Conservation (phyloP, 2,113 vertebrate species). For the Barnardius zonarius region DNA sequence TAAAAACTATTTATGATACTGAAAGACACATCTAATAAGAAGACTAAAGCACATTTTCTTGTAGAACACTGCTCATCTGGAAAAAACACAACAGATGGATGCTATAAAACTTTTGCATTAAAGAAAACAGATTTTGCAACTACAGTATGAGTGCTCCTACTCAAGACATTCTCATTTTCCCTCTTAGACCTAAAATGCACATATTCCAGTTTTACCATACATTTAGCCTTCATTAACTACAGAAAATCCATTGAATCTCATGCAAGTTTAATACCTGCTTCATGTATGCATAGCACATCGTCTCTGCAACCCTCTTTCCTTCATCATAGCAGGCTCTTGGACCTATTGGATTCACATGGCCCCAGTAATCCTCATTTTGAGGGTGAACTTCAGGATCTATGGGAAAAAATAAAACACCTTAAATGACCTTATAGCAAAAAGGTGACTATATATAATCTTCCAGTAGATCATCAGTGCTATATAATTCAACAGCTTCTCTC, state of each 20-base stretch:
- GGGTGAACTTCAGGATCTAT: constrained; percentile 97
- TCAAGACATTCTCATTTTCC: not conserved
- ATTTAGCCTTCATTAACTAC: not conserved
- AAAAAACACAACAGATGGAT: not conserved
- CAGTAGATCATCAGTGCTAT: not conserved
- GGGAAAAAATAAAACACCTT: not conserved
- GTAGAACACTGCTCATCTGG: not conserved
- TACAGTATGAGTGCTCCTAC: not conserved
- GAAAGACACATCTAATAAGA: not conserved
- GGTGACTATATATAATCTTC: not conserved
- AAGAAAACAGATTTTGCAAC: not conserved
- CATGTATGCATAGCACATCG: constrained; percentile 99
- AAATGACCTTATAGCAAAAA: not conserved
- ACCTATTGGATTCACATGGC: constrained; percentile 96
- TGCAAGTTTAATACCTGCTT: constrained; percentile 84
- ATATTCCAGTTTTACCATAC: not conserved
- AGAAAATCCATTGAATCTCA: not conserved
- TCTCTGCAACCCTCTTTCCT: constrained; percentile 95
- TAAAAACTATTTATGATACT: not conserved
- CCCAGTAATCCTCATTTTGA: constrained; percentile 98
- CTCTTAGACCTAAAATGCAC: not conserved
- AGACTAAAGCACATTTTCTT: not conserved
- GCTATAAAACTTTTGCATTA: not conserved
- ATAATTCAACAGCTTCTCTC: not conserved
- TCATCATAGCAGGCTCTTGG: constrained; percentile 98